Evolutionary conservation across 2,113 vertebrate species (phyloP), one percentile per base, ranked within the genome.

Genomic region (Cryptotis parvus): DNA sequence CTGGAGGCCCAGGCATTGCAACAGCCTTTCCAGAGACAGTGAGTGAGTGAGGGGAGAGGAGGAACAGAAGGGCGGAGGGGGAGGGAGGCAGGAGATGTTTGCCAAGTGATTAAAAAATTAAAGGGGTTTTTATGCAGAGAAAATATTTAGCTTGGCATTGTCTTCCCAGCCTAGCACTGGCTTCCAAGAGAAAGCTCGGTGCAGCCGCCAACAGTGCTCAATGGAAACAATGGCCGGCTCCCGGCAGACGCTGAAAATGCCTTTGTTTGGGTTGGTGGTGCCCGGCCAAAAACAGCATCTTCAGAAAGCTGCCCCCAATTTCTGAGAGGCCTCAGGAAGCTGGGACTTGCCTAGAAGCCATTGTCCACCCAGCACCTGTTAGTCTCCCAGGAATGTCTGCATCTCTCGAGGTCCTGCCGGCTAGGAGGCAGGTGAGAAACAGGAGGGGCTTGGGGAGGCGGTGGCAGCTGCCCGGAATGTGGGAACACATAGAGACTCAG

Each of bases 121-220:
- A 97, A 96, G 95, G 95, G 95, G 93, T 96, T 97, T 96, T 96
- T 97, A 96, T 96, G 95, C 95, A 93, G 93, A 93, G 95, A 95
- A 94, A 96, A 97, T 97, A 96, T 96, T 97, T 96, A 96, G 93
- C 95, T 97, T 97, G 96, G 96, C 95, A 96, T 97, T 97, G 96
- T 97, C 95, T 96, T 96, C 93, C 94, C 94, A 90, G 95, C 94
- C 95, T 84, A 96, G 96, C 85, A 49, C 31, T 94, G 90, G 95
- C 95, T 96, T 97, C 96, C 92, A 91, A 95, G 85, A 97, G 95
- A 92, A 95, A 96, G 94, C 92, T 89, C 93, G 83, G 89, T 6
- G 37, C 94, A 89, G 96, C 96, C 94, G 94, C 66, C 33, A 95
- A 88, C 22, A 0, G 63, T 89, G 91, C 95, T 90, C 89, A 94